Evolutionary conservation across 2,797 vertebrate species (phyloP).

Genomic region (Pempheris klunzingeri): DNA sequence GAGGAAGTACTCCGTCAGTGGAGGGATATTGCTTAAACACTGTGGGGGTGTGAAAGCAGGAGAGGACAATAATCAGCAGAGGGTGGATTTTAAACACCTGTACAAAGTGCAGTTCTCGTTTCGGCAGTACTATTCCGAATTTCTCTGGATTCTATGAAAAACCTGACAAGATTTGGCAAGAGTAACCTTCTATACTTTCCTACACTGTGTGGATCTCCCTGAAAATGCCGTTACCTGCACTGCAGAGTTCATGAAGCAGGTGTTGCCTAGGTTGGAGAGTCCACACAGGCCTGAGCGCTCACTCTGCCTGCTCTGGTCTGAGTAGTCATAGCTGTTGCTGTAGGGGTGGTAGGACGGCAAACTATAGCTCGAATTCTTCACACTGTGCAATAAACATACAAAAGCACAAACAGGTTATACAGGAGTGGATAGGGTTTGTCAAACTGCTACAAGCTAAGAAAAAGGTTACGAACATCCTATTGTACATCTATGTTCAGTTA

Average conservation of each 20-base stretch:
- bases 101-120: background rate
- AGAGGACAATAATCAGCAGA: slow-evolving; percentile 13
- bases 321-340: slow-evolving; percentile 94
- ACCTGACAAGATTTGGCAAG: background rate
- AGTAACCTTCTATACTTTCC: background rate
- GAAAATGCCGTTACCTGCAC: slow-evolving; percentile 90
- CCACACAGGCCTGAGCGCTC: slow-evolving; percentile 97
- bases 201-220: background rate
- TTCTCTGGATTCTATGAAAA: background rate
- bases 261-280: slow-evolving; percentile 98
- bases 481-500: background rate
- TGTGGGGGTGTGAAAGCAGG: slow-evolving; percentile 67
- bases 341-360: slow-evolving; percentile 94
- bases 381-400: slow-evolving; percentile 82
- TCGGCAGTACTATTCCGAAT: background rate
- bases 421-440: background rate
- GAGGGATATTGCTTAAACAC: slow-evolving; percentile 98
- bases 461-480: background rate
- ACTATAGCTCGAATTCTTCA: slow-evolving; percentile 98
- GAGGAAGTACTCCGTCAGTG: slow-evolving; percentile 97
- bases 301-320: slow-evolving; percentile 93
- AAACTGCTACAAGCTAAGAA: slow-evolving; percentile 16
- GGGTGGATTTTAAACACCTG: background rate
- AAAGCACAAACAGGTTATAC: slow-evolving; percentile 35
- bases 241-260: slow-evolving; percentile 99